These are phyloP conservation scores for Neopelma chrysocephalum DNA, from an alignment of 2,797 vertebrate species.

Conservation along the genomic window DNA sequence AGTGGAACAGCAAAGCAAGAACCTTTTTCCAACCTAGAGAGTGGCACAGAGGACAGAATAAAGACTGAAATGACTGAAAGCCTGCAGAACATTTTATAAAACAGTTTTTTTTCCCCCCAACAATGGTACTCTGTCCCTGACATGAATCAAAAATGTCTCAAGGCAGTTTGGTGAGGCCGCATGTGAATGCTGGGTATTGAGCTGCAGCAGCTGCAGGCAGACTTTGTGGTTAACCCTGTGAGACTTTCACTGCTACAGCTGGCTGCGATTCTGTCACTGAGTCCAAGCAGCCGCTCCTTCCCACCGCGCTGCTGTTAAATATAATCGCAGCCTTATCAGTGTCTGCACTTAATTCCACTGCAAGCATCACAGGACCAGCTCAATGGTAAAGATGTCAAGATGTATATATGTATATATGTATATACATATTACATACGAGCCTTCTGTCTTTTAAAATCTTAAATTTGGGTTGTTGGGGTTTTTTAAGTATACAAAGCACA, in stretches of 20 bases:
- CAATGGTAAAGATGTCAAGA: not conserved
- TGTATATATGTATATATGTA: not conserved
- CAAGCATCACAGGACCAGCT: not conserved
- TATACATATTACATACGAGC: fast-evolving
- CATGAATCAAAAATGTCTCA: slow-evolving; percentile 56
- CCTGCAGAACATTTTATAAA: slow-evolving; percentile 50
- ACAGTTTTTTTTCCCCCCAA: slow-evolving; percentile 48
- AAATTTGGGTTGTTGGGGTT: not conserved
- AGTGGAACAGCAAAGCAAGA: not conserved
- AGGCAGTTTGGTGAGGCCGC: slow-evolving; percentile 19
- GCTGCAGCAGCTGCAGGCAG: slow-evolving; percentile 55
- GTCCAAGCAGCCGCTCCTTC: not conserved
- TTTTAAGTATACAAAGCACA: not conserved
- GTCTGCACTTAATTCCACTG: not conserved
- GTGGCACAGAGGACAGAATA: not conserved
- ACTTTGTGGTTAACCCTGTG: slow-evolving; percentile 39
- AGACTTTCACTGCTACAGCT: slow-evolving; percentile 39
- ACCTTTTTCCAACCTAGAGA: not conserved
- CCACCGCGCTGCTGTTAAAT: not conserved
- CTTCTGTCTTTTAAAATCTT: not conserved
- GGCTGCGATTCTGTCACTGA: not conserved
- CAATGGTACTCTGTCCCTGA: slow-evolving; percentile 55
- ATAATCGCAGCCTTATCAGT: not conserved
- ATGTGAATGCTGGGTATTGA: slow-evolving; percentile 57
- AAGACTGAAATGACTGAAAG: slow-evolving; percentile 35